Conservation (phyloP, 2,888 invertebrate genomes). For the Drosophila macrospina region DNA sequence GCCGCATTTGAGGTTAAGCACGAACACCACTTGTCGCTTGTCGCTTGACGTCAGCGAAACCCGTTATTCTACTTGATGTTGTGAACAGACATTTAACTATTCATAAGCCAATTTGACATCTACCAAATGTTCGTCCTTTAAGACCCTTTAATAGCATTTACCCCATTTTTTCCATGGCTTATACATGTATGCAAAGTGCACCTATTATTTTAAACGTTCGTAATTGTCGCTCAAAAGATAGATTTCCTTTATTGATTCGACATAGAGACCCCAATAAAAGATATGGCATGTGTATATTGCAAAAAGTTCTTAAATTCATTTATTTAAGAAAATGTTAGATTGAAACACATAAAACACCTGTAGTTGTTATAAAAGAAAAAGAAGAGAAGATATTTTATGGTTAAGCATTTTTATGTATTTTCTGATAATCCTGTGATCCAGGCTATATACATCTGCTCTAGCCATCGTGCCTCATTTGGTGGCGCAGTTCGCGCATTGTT, state of each 20-base stretch:
- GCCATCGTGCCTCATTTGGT: conserved; percentile 56
- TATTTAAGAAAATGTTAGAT: background rate
- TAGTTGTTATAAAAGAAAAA: background rate
- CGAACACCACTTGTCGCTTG: conserved; percentile 6
- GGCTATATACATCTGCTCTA: conserved; percentile 2
- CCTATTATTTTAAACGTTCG: background rate
- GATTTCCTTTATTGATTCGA: background rate
- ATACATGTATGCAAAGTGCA: background rate
- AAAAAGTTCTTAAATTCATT: background rate
- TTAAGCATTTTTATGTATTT: background rate
- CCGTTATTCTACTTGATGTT: conserved; percentile 1
- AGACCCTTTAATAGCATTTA: background rate
- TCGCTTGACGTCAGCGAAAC: background rate
- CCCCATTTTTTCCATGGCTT: background rate
- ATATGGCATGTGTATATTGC: background rate
- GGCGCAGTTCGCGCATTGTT: conserved; percentile 71
- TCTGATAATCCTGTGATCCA: conserved; percentile 2
- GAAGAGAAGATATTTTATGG: background rate
- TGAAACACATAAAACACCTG: background rate
- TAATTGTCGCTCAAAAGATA: background rate
- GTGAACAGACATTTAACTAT: conserved; percentile 1
- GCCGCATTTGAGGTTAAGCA: conserved; percentile 18
- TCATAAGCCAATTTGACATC: conserved; percentile 2
- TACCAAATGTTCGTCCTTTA: background rate
- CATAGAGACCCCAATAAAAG: background rate